Evolutionary conservation across 2,113 vertebrate species (phyloP).

Genomic region (Sardina pilchardus): DNA sequence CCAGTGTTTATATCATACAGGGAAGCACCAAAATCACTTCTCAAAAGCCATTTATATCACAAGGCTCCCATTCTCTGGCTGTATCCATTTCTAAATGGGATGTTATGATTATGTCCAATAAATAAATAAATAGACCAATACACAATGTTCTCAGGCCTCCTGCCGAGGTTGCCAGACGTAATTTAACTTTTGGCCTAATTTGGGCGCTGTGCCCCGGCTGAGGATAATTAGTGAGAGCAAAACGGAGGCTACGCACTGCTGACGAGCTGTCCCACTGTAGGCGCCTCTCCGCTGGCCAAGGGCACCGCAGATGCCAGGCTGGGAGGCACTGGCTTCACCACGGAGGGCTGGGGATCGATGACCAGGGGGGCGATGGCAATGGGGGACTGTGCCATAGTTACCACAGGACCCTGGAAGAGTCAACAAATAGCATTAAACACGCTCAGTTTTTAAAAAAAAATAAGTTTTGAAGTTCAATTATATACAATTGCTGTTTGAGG

Average conservation of each 20-base stretch:
- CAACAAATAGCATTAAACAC: slow-evolving; percentile 14
- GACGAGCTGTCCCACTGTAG: slow-evolving; percentile 91
- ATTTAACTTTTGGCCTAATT: slow-evolving; percentile 1
- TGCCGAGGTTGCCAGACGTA: not conserved
- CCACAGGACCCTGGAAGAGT: slow-evolving; percentile 58
- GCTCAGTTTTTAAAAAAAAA: not conserved
- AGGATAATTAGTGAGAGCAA: not conserved
- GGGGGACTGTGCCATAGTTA: slow-evolving; percentile 73
- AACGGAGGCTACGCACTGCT: slow-evolving; percentile 78
- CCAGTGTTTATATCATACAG: not conserved
- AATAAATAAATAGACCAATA: not conserved
- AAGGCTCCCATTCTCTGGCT: not conserved
- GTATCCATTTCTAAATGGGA: not conserved
- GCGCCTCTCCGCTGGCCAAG: slow-evolving; percentile 83
- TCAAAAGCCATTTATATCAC: not conserved
- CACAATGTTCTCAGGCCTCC: not conserved
- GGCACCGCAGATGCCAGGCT: slow-evolving; percentile 70
- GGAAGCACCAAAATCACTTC: not conserved
- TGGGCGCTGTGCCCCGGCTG: not conserved
- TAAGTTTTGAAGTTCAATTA: no score
- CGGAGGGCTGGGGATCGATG: slow-evolving; percentile 76
- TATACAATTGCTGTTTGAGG: not conserved
- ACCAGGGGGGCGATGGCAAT: slow-evolving; percentile 81
- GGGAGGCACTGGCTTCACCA: slow-evolving; percentile 64
- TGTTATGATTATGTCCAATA: not conserved